Evolutionary conservation across 1,140 invertebrate genomes (phyloP).

Genomic region (Pogonomyrmex californicus): DNA sequence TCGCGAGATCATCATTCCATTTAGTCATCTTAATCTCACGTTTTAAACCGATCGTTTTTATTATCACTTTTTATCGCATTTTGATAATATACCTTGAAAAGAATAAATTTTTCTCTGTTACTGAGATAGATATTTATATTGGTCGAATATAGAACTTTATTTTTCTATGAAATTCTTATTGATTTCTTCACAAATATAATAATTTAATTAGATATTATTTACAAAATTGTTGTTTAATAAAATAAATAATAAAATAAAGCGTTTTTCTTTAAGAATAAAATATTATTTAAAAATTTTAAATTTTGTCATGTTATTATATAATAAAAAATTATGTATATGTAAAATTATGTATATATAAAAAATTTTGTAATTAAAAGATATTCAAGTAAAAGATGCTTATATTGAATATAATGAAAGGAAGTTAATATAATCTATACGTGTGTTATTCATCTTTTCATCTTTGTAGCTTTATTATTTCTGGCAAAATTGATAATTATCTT

Average conservation of each 20-base stretch:
- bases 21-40: not conserved
- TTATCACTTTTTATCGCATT: not conserved
- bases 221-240: not conserved
- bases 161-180: not conserved
- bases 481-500: conserved; percentile 20
- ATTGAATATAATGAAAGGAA: not conserved
- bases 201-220: not conserved
- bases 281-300: not conserved
- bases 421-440: not conserved
- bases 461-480: not conserved
- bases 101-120: not conserved
- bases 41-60: not conserved
- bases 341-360: too few species aligned
- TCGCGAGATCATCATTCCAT: not conserved
- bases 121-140: not conserved
- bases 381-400: not conserved
- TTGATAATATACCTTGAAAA: not conserved
- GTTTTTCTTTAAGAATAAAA: not conserved
- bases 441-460: conserved; percentile 1
- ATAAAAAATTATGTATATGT: not conserved
- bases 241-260: conserved; percentile 5
- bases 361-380: not conserved
- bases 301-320: not conserved
- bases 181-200: not conserved
- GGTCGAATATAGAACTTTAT: not conserved